Conservation (phyloP, 2,888 invertebrate genomes). For the Aradus depressus region DNA sequence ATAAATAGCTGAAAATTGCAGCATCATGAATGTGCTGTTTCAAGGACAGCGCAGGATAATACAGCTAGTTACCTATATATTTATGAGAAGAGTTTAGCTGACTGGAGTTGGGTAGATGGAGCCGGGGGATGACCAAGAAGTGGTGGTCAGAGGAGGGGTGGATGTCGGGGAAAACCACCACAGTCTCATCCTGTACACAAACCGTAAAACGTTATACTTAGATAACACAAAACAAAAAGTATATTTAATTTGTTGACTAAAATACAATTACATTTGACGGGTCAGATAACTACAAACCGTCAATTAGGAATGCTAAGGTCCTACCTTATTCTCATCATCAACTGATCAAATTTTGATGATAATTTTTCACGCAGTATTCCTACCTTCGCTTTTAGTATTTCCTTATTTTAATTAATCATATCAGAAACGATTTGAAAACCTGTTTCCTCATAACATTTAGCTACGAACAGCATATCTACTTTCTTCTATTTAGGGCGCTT, state of each 20-base stretch:
- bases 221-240: conserved; percentile 5
- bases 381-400: too few relatives aligned
- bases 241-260: not conserved
- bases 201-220: not conserved
- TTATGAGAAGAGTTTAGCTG: conserved; percentile 46
- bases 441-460: too few relatives aligned
- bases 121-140: conserved; percentile 62
- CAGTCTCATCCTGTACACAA: conserved; percentile 49
- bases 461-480: too few relatives aligned
- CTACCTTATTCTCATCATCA: too few relatives aligned
- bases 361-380: too few relatives aligned
- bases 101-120: conserved; percentile 65
- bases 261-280: not conserved
- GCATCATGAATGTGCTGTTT: too few relatives aligned
- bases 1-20: too few relatives aligned
- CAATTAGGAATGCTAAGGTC: not conserved
- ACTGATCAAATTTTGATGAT: too few relatives aligned
- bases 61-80: conserved; percentile 49
- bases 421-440: too few relatives aligned
- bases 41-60: not conserved
- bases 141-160: conserved; percentile 72
- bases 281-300: not conserved
- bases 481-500: too few relatives aligned
- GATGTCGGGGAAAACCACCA: conserved; percentile 71
- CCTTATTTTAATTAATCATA: too few relatives aligned